A percentile compares a stretch with the other conserved stretches of the same genome.
phyloP scores from a whole-genome alignment of 2,888 invertebrate species.

The Agrotis ipsilon region DNA sequence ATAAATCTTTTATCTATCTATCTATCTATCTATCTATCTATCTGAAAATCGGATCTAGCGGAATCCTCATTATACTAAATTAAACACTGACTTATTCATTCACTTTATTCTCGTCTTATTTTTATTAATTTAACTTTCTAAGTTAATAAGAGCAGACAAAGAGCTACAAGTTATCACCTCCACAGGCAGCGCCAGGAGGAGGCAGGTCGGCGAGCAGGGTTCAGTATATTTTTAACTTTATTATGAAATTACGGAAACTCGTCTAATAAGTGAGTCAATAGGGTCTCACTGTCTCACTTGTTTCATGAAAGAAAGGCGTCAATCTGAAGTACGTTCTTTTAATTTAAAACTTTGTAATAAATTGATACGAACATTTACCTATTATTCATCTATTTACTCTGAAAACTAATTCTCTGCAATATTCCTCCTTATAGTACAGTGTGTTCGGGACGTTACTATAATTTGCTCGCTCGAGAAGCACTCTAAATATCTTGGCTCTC shows the following conservation, averaged over 20 bases:
- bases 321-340: not conserved
- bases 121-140: conserved; percentile 23
- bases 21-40: too few species aligned
- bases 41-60: conserved; percentile 25
- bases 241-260: too few species aligned
- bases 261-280: too few species aligned
- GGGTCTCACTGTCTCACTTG: too few species aligned
- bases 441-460: conserved; percentile 7
- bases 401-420: not conserved
- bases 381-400: not conserved
- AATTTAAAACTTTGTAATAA: not conserved
- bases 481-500: conserved; percentile 23
- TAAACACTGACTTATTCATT: conserved; percentile 36
- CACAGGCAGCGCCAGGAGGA: not conserved
- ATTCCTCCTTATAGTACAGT: not conserved
- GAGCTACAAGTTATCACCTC: not conserved
- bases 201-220: not conserved
- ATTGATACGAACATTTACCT: not conserved
- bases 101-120: conserved; percentile 15
- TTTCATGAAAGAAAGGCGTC: too few species aligned
- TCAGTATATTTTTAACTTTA: not conserved
- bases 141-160: not conserved
- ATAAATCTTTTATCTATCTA: too few species aligned
- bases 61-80: conserved; percentile 44
- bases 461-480: conserved; percentile 1